Evolutionary conservation across 2,113 vertebrate species (phyloP), one percentile per base, ranked within the genome.

Genomic region (Nymphicus hollandicus): DNA sequence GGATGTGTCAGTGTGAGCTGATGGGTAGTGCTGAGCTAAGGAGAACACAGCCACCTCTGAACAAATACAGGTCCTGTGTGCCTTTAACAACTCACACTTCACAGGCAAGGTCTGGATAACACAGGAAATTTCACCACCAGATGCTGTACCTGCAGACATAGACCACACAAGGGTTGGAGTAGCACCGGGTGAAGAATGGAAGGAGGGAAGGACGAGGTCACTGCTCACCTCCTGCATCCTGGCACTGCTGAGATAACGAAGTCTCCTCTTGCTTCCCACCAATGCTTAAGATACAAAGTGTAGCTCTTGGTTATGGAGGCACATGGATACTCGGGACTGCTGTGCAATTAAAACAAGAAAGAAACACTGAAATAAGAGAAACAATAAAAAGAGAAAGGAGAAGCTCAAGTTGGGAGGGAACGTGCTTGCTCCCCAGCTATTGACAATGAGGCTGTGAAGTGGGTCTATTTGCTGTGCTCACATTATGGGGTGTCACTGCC

Each of bases 21-120:
- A 78, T 68, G 91, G 72, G 86, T 89, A 84, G 69, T 76, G 93
- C 94, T 95, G 94, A 95, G 83, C 88, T 86, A 52, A 89, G 86
- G 77, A 92, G 91, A 86, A 6, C 80, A 74, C 83, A 86, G 64
- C 58, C 6, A 2, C 6, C 5, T 80, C 79, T 86, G 82, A 86
- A 66, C 88, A 60, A 81, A 55, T 23, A 64, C 66, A 53, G 52
- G 61, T 91, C 56, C 86, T 61, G 81, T 72, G 86, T 28, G 86
- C 17, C 61, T 95, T 74, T 76, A 65, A 69, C 83, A 91, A 6
- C 86, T 52, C 24, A 35, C 41, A 31, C 86, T 93, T 92, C 93
- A 72, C 80, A 92, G 76, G n/a, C 86, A 50, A 55, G 52, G 33
- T n/a, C 94, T 92, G 89, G 56, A 15, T 41, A 31, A 33, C 50